phyloP scores from a whole-genome alignment of 2,113 vertebrate genomes.

The Xiphophorus hellerii region DNA sequence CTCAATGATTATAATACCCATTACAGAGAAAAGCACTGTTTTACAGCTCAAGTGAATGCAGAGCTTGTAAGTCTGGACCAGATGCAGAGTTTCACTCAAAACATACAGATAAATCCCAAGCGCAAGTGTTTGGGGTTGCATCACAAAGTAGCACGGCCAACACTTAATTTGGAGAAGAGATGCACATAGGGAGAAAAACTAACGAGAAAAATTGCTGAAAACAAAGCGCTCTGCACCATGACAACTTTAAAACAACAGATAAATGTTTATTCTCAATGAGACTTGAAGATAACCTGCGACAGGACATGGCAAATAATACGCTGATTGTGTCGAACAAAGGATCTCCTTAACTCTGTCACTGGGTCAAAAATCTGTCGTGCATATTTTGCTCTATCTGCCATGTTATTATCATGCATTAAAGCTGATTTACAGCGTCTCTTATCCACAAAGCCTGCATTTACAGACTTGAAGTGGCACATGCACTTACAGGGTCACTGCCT shows the following conservation, averaged over 20 bases:
- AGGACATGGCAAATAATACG: conserved; percentile 53
- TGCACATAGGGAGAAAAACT: conserved; percentile 7
- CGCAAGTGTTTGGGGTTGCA: conserved; percentile 16
- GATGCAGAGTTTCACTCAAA: conserved; percentile 41
- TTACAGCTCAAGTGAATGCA: conserved; percentile 58
- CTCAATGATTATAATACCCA: conserved; percentile 75
- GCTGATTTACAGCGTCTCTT: conserved; percentile 58
- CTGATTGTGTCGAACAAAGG: conserved; percentile 55
- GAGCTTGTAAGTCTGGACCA: conserved; percentile 40
- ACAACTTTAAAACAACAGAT: conserved; percentile 43
- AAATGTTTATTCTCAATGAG: conserved; percentile 55
- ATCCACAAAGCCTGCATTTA: conserved; percentile 75
- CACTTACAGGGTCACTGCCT: conserved; percentile 69
- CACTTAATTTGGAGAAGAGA: conserved; percentile 10
- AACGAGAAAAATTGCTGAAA: conserved; percentile 29
- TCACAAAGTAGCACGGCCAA: conserved; percentile 30
- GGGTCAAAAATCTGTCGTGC: conserved; percentile 54
- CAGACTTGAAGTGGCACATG: conserved; percentile 66
- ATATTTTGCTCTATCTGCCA: conserved; percentile 67
- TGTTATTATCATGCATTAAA: conserved; percentile 64
- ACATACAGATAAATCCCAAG: conserved; percentile 37
- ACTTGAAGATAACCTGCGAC: conserved; percentile 35
- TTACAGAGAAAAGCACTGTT: conserved; percentile 76
- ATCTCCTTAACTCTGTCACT: conserved; percentile 45
- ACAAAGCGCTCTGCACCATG: conserved; percentile 29